Evolutionary conservation across 1,140 invertebrate genomes (phyloP), one percentile per base, ranked within the genome.

Genomic region (Oryctes rhinoceros): DNA sequence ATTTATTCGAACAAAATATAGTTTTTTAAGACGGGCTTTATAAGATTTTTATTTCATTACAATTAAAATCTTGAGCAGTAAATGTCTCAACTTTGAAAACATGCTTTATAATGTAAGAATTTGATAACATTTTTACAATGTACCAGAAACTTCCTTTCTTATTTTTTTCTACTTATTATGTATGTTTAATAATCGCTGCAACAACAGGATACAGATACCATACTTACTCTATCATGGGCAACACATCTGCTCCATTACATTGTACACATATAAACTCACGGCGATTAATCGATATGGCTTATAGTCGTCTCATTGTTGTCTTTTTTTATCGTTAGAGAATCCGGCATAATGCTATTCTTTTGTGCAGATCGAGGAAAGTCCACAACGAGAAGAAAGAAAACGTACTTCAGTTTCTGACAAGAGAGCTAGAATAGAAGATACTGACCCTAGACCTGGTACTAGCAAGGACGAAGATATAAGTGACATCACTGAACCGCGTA

Each of bases 401-500:
- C 20, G 4, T 4, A 6, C 65, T 30, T 24, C 24, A 5, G 9
- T 10, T 24, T 24, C 18, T 2, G 13, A 5, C 7, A 71, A 71
- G 24, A 71, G 7, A 15, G 2, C 65, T 13, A 9, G 0, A 71
- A 10, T 35, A 71, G 65, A 30, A 11, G 24, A 24, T 35, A 71
- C 37, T 3, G 86, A 86, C 30, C 86, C 85, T 30, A 79, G 84
- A 78, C 86, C 86, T 13, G 84, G 86, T 62, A 87, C 86, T 30
- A 87, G 86, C 62, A 86, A 85, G 81, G 84, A 80, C 6, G 80
- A 86, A 9, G 85, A 85, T 65, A 78, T 84, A 13, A 86, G 84
- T 53, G 84, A 85, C 44, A n/a, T 85, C 37, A 82, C 80, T n/a
- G 84, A 84, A 77, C 80, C 83, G 30, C 79, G 85, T 86, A 83